Percentiles rank a stretch among this genome's conserved stretches.
phyloP scores from a whole-genome alignment of 2,888 invertebrate genomes.

The Boloria euphrosyne region DNA sequence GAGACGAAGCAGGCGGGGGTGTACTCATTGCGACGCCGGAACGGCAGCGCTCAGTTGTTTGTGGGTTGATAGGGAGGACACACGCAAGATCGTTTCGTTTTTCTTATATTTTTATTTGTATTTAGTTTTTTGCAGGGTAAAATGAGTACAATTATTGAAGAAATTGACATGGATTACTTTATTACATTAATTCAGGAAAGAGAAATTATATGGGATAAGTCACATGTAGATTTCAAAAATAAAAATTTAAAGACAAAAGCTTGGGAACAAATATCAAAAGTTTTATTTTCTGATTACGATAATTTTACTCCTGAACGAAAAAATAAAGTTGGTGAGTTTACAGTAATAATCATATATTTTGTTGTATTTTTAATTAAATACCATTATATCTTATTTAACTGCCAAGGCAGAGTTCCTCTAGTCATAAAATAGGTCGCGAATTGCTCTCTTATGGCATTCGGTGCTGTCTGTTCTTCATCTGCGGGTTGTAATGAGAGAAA shows the following conservation, averaged over 20 bases:
- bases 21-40: too few relatives aligned
- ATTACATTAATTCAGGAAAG: constrained; percentile 4
- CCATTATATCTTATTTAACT: constrained; percentile 40
- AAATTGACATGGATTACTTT: background rate
- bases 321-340: constrained; percentile 38
- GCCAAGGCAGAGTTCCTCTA: constrained; percentile 41
- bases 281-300: constrained; percentile 38
- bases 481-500: constrained; percentile 40
- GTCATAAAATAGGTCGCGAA: constrained; percentile 40
- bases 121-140: too few relatives aligned
- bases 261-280: constrained; percentile 29
- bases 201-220: constrained; percentile 6
- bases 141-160: too few relatives aligned
- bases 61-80: too few relatives aligned
- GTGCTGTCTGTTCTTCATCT: constrained; percentile 37
- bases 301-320: constrained; percentile 38
- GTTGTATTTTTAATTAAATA: constrained; percentile 30
- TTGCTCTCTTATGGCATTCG: constrained; percentile 41
- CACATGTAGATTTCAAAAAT: constrained; percentile 4
- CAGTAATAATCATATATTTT: constrained; percentile 26
- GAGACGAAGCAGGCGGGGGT: too few relatives aligned
- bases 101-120: too few relatives aligned
- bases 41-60: too few relatives aligned
- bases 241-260: constrained; percentile 5
- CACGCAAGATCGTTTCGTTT: too few relatives aligned